Evolutionary conservation across 1,140 invertebrate species (phyloP), one percentile per base, ranked within the genome.

Genomic region (Lepidostoma basale): DNA sequence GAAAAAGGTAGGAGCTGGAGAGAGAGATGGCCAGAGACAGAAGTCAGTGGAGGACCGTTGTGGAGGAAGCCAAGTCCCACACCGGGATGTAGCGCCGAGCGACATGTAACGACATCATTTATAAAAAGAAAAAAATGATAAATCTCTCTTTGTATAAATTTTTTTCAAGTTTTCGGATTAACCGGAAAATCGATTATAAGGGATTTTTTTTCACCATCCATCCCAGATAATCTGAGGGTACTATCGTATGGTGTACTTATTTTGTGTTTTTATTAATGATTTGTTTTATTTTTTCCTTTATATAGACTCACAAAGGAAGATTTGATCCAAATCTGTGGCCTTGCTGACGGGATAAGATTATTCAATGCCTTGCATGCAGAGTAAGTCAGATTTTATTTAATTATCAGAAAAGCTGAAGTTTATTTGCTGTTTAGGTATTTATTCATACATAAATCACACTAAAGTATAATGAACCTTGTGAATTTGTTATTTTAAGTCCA

Each of bases 281-380:
- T 6, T 6, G 5, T 33, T 33, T 33, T 12, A 12, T 6, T 71
- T 26, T 36, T 62, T 0, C 2, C 49, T 75, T 47, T 74, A 86
- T 93, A 66, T 81, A 98, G 70, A 90, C 91, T 1, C 86, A n/a
- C n/a, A n/a, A n/a, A 93, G 49, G 93, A 96, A 69, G 95, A 98
- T 82, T 83, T 97, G 10, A 94, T 97, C 54, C 92, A 97, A 81
- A 96, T 98, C 56, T 97, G 95, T 79, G 95, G 95, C 0, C 80
- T 97, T 33, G 91, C 94, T 56, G 95, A 98, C 79, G 91, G 90
- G 10, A 96, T 98, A 60, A 86, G 95, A 73, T 85, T 98, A 33
- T 96, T 89, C 79, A 98, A 98, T 82, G 90, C 92, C 42, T 81
- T 98, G 42, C 93, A 96, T 69, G 84, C 88, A 52, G 91, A 89